These are phyloP conservation scores for Phalera bucephala DNA, from an alignment of 2,888 invertebrate species.

Conservation along the genomic window DNA sequence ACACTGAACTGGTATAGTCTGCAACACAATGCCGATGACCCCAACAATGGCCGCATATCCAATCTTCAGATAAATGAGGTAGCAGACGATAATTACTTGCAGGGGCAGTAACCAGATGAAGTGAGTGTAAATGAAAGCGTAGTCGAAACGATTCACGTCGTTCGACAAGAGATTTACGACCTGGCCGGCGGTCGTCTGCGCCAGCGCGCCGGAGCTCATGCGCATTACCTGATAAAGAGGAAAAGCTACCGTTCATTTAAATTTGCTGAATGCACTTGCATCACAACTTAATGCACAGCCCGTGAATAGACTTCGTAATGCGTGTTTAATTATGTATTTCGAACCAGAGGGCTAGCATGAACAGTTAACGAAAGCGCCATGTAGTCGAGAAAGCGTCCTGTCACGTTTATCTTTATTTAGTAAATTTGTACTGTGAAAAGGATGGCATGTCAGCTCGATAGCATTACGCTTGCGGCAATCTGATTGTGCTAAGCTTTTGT, in stretches of 20 bases:
- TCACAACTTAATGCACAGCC: background rate
- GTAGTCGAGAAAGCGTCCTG: no score
- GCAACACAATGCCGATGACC: slow-evolving; percentile 88
- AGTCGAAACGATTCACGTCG: slow-evolving; percentile 96
- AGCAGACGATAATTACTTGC: slow-evolving; percentile 86
- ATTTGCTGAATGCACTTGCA: background rate
- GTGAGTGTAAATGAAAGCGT: slow-evolving; percentile 91
- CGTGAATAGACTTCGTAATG: slow-evolving; percentile 5
- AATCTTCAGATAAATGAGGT: slow-evolving; percentile 89
- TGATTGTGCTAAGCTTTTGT: no score
- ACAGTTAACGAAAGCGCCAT: no score
- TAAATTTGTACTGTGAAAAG: no score
- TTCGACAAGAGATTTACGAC: slow-evolving; percentile 96
- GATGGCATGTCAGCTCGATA: no score
- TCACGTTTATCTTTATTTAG: no score
- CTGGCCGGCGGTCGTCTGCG: slow-evolving; percentile 95
- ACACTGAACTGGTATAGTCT: slow-evolving; percentile 93
- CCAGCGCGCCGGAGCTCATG: slow-evolving; percentile 91
- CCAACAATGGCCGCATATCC: slow-evolving; percentile 90
- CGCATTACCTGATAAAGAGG: slow-evolving; percentile 72
- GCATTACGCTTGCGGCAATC: no score
- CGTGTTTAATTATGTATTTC: no score
- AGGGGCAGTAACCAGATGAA: slow-evolving; percentile 95
- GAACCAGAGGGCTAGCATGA: no score
- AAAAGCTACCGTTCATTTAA: slow-evolving; percentile 3